Conservation (phyloP, 2,113 vertebrate species). For the Gymnobelideus leadbeateri region DNA sequence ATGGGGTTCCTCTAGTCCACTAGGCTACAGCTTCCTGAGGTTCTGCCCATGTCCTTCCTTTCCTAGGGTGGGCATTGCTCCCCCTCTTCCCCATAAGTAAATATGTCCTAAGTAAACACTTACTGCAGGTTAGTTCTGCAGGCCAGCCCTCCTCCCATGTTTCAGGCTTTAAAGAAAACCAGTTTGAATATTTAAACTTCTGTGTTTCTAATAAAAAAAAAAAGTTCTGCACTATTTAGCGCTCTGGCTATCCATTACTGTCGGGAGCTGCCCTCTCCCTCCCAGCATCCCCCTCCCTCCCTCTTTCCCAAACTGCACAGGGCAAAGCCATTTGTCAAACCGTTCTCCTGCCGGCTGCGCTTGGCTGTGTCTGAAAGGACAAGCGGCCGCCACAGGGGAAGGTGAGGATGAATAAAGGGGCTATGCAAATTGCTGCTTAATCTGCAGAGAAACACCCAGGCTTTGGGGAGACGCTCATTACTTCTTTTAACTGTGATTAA, state of each 20-base stretch:
- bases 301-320: slow-evolving; percentile 59
- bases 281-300: slow-evolving; percentile 61
- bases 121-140: neutral
- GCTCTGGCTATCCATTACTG: slow-evolving; percentile 87
- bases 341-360: slow-evolving; percentile 82
- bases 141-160: slow-evolving; percentile 47
- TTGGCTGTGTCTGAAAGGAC: slow-evolving; percentile 84
- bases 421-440: slow-evolving; percentile 89
- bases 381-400: slow-evolving; percentile 73
- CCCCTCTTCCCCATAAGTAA: neutral
- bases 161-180: slow-evolving; percentile 73
- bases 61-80: slow-evolving; percentile 29
- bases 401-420: slow-evolving; percentile 83
- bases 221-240: slow-evolving; percentile 89
- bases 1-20: neutral
- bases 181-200: slow-evolving; percentile 88
- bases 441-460: slow-evolving; percentile 84
- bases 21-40: slow-evolving; percentile 21
- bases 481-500: slow-evolving; percentile 93
- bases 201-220: slow-evolving; percentile 87
- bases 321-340: slow-evolving; percentile 88
- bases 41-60: slow-evolving; percentile 61
- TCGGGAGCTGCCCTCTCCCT: slow-evolving; percentile 79
- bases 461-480: slow-evolving; percentile 86
- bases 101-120: slow-evolving; percentile 62